A percentile compares a stretch with the other conserved stretches of the same genome.
Conservation (phyloP, 2,113 vertebrate genomes). For the Cranoglanis bouderius region DNA sequence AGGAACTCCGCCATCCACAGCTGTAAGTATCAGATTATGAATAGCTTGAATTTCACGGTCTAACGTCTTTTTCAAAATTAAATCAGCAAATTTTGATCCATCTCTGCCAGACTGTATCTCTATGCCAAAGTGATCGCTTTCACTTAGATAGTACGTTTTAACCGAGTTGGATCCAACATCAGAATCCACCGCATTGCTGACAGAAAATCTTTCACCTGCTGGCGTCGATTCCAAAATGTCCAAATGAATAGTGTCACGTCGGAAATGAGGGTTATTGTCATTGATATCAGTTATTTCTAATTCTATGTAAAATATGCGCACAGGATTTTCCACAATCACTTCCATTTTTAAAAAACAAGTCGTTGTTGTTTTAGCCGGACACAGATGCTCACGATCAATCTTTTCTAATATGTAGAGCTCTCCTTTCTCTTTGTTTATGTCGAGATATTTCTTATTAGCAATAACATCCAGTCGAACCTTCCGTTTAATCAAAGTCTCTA, state of each 20-base stretch:
- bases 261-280: slow-evolving; percentile 68
- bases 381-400: background rate
- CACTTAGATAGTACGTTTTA: slow-evolving; percentile 62
- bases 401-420: slow-evolving; percentile 60
- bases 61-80: slow-evolving; percentile 52
- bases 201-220: slow-evolving; percentile 63
- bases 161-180: slow-evolving; percentile 64
- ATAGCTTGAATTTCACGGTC: slow-evolving; percentile 61
- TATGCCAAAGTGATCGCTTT: slow-evolving; percentile 64
- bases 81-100: slow-evolving; percentile 54
- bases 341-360: slow-evolving; percentile 72
- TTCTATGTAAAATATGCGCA: slow-evolving; percentile 73
- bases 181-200: slow-evolving; percentile 67
- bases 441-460: slow-evolving; percentile 60
- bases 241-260: slow-evolving; percentile 69
- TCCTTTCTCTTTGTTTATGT: slow-evolving; percentile 69
- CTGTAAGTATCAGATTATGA: slow-evolving; percentile 67
- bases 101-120: slow-evolving; percentile 66
- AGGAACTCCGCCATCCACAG: slow-evolving; percentile 70
- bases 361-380: slow-evolving; percentile 43
- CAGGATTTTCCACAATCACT: slow-evolving; percentile 68
- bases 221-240: slow-evolving; percentile 64
- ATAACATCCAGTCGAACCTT: slow-evolving; percentile 68
- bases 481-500: slow-evolving; percentile 62
- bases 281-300: slow-evolving; percentile 68